Evolutionary conservation across 2,888 invertebrate species (phyloP).

Genomic region (Meteorus colon): DNA sequence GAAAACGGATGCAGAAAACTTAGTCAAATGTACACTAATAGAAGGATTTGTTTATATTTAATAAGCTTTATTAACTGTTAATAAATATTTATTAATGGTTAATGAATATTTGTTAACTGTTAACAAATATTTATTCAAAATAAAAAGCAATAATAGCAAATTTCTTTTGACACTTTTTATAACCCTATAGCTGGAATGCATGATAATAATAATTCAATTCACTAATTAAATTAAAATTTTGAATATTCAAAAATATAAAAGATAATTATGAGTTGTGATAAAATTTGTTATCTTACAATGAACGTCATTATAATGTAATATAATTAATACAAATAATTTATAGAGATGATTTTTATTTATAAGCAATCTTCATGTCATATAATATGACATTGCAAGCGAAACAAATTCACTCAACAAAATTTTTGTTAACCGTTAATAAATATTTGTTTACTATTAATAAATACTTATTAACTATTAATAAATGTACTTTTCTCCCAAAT

Average conservation of each 20-base stretch:
- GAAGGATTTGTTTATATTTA: no score
- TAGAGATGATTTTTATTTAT: slow-evolving; percentile 19
- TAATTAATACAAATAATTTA: slow-evolving; percentile 9
- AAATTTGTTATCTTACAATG: no score
- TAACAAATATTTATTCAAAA: slow-evolving; percentile 18
- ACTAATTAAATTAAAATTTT: no score
- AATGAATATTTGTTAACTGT: slow-evolving; percentile 14
- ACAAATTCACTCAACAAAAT: slow-evolving; percentile 14
- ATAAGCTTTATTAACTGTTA: no score
- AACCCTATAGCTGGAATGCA: no score
- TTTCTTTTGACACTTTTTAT: no score
- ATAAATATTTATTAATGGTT: slow-evolving; percentile 14
- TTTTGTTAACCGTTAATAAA: background rate
- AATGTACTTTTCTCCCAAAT: slow-evolving; percentile 3
- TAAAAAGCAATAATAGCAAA: slow-evolving; percentile 21
- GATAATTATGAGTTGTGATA: no score
- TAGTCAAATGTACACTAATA: no score
- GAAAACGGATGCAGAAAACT: no score
- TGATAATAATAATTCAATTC: no score
- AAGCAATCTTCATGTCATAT: slow-evolving; percentile 26
- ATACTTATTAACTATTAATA: slow-evolving; percentile 20
- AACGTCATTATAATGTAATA: slow-evolving; percentile 13
- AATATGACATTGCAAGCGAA: slow-evolving; percentile 25
- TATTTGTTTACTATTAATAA: slow-evolving; percentile 12
- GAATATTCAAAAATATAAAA: no score